Percentiles rank a stretch among this genome's conserved stretches.
phyloP scores from a whole-genome alignment of 1,140 invertebrate species.

The Epicauta chinensis region DNA sequence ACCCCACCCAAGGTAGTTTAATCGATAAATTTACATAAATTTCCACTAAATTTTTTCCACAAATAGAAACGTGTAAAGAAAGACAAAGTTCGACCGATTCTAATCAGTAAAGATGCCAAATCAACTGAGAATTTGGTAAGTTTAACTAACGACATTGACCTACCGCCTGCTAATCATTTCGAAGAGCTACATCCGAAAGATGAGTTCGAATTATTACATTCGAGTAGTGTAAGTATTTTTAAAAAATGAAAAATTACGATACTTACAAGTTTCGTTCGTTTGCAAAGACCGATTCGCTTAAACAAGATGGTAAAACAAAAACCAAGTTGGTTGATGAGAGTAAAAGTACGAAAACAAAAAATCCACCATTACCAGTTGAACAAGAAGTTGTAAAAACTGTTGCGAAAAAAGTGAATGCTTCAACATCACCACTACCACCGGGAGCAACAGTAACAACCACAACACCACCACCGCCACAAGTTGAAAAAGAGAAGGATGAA shows the following conservation, averaged over 20 bases:
- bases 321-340: conserved; percentile 37
- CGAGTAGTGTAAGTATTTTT: conserved; percentile 32
- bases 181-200: conserved; percentile 73
- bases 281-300: conserved; percentile 41
- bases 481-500: background rate
- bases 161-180: conserved; percentile 58
- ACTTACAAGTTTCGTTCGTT: too few relatives aligned
- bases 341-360: conserved; percentile 20
- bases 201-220: conserved; percentile 58
- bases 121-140: conserved; percentile 15
- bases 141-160: conserved; percentile 13
- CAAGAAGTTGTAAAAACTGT: conserved; percentile 20
- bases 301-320: conserved; percentile 40
- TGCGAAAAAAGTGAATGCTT: conserved; percentile 19
- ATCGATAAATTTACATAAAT: background rate
- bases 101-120: conserved; percentile 33
- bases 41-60: too few relatives aligned
- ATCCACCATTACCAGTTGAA: conserved; percentile 12
- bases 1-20: background rate
- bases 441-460: conserved; percentile 19
- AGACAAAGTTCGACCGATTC: conserved; percentile 36
- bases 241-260: conserved; percentile 8
- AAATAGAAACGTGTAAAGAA: conserved; percentile 30
- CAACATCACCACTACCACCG: conserved; percentile 33
- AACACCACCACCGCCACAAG: conserved; percentile 3